Conservation (phyloP, 2,113 vertebrate species). For the Sturnus vulgaris region DNA sequence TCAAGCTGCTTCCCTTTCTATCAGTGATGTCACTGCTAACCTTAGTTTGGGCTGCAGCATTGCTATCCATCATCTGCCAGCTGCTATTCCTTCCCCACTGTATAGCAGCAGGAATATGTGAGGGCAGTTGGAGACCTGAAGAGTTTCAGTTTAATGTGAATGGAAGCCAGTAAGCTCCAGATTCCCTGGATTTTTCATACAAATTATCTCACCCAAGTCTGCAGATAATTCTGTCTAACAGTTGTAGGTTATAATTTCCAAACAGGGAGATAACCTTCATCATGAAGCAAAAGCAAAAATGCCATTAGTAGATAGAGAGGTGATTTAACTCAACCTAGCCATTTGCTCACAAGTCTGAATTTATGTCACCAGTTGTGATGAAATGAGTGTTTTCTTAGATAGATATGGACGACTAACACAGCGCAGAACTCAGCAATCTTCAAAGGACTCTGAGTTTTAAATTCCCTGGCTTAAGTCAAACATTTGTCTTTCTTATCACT, state of each 20-base stretch:
- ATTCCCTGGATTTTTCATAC: conserved; percentile 45
- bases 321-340: conserved; percentile 62
- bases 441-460: conserved; percentile 40
- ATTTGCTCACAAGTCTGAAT: conserved; percentile 57
- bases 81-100: conserved; percentile 26
- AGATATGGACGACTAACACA: conserved; percentile 56
- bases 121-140: background rate
- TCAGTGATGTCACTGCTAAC: conserved; percentile 53
- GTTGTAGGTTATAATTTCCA: conserved; percentile 52
- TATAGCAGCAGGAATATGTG: background rate
- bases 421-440: conserved; percentile 38
- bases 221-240: conserved; percentile 50
- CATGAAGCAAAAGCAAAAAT: conserved; percentile 53
- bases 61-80: conserved; percentile 60
- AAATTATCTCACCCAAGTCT: conserved; percentile 55
- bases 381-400: conserved; percentile 70
- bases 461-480: conserved; percentile 52
- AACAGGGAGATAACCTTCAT: conserved; percentile 66
- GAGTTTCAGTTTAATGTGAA: background rate
- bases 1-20: conserved; percentile 50
- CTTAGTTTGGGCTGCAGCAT: background rate
- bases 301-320: conserved; percentile 59
- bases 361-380: conserved; percentile 56
- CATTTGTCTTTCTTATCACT: conserved; percentile 58
- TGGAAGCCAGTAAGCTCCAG: background rate